Percentiles rank a stretch among this genome's conserved stretches.
phyloP scores from a whole-genome alignment of 1,140 invertebrate species.

The Leptopilina clavipes region DNA sequence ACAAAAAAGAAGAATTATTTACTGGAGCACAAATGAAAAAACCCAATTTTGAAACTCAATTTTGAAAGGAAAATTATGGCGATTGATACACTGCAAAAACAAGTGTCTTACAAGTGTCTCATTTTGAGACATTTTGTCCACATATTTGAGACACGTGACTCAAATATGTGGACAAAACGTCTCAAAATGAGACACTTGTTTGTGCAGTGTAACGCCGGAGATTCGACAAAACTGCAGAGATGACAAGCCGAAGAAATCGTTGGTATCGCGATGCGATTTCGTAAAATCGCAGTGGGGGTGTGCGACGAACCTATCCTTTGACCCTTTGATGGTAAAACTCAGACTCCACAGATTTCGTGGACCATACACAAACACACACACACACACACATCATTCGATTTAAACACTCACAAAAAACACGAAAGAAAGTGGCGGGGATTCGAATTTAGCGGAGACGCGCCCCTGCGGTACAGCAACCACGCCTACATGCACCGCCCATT shows the following conservation, averaged over 20 bases:
- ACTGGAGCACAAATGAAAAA: too few relatives aligned
- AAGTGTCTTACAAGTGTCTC: too few relatives aligned
- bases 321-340: constrained; percentile 25
- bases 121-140: too few relatives aligned
- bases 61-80: background rate
- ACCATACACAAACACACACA: constrained; percentile 41
- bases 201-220: constrained; percentile 49
- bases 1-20: too few relatives aligned
- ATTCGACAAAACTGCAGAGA: constrained; percentile 54
- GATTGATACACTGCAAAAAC: too few relatives aligned
- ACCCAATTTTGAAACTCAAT: too few relatives aligned
- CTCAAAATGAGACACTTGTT: too few relatives aligned
- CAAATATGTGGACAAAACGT: too few relatives aligned
- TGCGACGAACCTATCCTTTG: constrained; percentile 46
- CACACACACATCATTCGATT: constrained; percentile 44
- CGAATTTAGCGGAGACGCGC: background rate
- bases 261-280: constrained; percentile 56
- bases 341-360: constrained; percentile 39
- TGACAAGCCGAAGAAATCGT: constrained; percentile 57
- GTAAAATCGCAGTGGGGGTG: constrained; percentile 55
- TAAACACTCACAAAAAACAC: constrained; percentile 51
- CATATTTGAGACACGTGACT: too few relatives aligned
- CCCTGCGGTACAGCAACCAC: constrained; percentile 2
- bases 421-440: background rate
- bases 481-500: constrained; percentile 1